Percentiles rank a stretch among this genome's conserved stretches.
Conservation (phyloP, 2,888 invertebrate species). For the Leucophenga montana region DNA sequence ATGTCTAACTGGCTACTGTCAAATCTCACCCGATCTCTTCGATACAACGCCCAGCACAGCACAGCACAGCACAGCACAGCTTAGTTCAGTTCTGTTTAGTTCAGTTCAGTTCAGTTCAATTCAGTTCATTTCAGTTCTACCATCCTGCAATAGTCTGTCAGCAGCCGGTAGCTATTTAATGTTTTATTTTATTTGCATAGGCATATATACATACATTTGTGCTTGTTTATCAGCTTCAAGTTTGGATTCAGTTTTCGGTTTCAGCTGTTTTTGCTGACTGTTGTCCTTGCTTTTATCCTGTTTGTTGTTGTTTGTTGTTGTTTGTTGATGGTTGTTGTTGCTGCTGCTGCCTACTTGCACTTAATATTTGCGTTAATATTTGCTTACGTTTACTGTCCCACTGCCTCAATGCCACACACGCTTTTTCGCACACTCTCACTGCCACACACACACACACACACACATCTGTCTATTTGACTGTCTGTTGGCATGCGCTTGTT, state of each 20-base stretch:
- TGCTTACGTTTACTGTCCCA: slow-evolving; percentile 5
- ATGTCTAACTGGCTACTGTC: no score
- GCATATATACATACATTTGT: background rate
- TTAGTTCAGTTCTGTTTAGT: no score
- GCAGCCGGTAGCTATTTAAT: no score
- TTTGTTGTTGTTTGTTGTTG: background rate
- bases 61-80: no score
- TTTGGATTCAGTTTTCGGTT: background rate
- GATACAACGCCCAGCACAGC: no score
- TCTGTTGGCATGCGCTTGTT: slow-evolving; percentile 38
- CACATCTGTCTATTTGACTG: slow-evolving; percentile 39
- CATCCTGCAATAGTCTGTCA: no score
- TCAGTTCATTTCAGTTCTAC: no score
- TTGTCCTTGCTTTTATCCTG: slow-evolving; percentile 5
- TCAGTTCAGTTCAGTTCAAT: no score
- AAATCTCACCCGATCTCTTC: no score
- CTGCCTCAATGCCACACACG: background rate
- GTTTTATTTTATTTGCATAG: slow-evolving; percentile 7
- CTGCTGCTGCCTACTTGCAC: background rate
- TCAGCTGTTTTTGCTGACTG: background rate
- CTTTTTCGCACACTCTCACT: background rate
- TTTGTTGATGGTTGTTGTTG: slow-evolving; percentile 14
- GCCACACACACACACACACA: background rate
- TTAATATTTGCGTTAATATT: slow-evolving; percentile 8
- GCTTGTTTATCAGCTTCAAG: background rate